Base-by-base conservation (phyloP, 1,140 invertebrate species). In the Neodiprion virginianus region DNA sequence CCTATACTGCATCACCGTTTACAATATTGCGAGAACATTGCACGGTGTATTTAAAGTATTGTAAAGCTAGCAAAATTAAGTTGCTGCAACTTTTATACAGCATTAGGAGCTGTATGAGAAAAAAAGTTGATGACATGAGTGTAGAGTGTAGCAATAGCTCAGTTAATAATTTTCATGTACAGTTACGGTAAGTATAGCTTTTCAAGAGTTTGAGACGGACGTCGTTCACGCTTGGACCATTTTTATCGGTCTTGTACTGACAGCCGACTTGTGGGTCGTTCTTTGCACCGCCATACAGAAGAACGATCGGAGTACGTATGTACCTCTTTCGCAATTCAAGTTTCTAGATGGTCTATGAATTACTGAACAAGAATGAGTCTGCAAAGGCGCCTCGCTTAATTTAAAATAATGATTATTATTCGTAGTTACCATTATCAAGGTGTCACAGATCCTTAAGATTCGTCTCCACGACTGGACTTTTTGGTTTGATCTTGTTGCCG, bases 381-480 rank as follows among this genome's bases (percentile, higher is more conserved):
- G 10, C n/a, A 11, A 61, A 11, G 53, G n/a, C 53, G 28, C 2
- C 28, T 40, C 28, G 28, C 5, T 1, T 3, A 40, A 40, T 40
- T 40, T 40, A 40, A 40, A 40, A 40, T 40, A 40, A 40, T 40
- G 28, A 40, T 61, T 61, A 61, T 61, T 11, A 1, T 61, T 61
- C 53, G 53, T 61, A 61, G 53, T 61, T 11, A 61, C n/a, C 53
- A 61, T 61, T n/a, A 61, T 61, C 11, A 61, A 61, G 53, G 53
- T 61, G 4, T 61, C 53, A 12, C 53, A 61, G 53, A 61, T 61
- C n/a, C 53, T 61, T 11, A 61, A 61, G 8, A 61, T 12, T n/a
- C 11, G 53, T 11, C 11, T 61, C 53, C 53, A 61, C n/a, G 53
- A 61, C 53, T 61, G 53, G 53, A 61, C 1, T 12, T 61, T 61